A percentile compares a stretch with the other conserved stretches of the same genome.
phyloP scores from a whole-genome alignment of 1,140 invertebrate genomes.

The Tetragnatha versicolor region DNA sequence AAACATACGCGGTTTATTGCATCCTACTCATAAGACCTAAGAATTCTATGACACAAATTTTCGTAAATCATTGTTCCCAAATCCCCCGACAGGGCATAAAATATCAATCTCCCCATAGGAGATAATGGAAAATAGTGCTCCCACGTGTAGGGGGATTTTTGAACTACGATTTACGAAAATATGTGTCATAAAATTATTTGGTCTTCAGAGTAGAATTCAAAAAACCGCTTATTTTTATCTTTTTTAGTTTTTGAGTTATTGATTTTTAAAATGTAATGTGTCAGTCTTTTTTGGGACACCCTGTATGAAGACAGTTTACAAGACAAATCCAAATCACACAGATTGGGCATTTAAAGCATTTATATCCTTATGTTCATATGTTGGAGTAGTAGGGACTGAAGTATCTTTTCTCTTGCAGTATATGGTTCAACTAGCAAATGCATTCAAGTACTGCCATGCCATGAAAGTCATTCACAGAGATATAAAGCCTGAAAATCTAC shows the following conservation, averaged over 20 bases:
- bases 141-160: too few relatives aligned
- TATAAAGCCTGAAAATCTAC: conserved; percentile 62
- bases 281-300: neutral
- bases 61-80: too few relatives aligned
- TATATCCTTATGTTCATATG: neutral
- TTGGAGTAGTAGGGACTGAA: neutral
- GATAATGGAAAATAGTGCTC: too few relatives aligned
- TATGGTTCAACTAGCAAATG: conserved; percentile 67
- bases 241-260: neutral
- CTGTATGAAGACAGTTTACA: neutral
- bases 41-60: too few relatives aligned
- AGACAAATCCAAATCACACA: neutral
- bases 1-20: too few relatives aligned
- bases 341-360: neutral
- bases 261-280: neutral
- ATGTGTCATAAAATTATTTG: too few relatives aligned
- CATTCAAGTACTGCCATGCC: conserved; percentile 70
- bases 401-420: conserved; percentile 58
- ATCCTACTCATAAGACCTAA: too few relatives aligned
- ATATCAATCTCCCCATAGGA: too few relatives aligned
- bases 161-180: too few relatives aligned
- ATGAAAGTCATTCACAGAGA: conserved; percentile 71
- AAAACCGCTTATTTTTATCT: too few relatives aligned
- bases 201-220: too few relatives aligned
- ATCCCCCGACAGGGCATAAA: too few relatives aligned